Evolutionary conservation across 2,888 invertebrate genomes (phyloP), one percentile per base, ranked within the genome.

Genomic region (Anodontia alba): DNA sequence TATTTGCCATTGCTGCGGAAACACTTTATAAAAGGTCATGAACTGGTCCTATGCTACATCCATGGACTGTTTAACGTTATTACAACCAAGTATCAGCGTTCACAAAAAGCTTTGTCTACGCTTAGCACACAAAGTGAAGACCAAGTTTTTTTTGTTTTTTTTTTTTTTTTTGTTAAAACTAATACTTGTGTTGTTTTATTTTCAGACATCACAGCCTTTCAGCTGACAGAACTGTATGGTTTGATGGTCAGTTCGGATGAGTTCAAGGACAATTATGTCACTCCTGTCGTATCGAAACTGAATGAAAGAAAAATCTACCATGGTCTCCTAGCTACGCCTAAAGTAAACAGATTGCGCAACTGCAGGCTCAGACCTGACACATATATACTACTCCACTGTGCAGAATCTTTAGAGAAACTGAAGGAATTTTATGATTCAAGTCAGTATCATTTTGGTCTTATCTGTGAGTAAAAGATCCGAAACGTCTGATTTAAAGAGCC

Each of bases 211-310:
- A 26, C 29, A 15, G 80, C 85, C 29, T 85, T 80, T 43, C 85
- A 85, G 57, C 74, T 85, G 29, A 83, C 79, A 8, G 80, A 83
- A 36, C 76, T 85, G 85, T 67, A 85, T 54, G 85, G 82, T 0
- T 26, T 85, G 57, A 38, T 71, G 46, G 73, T 70, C n/a, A 15
- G 51, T 17, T 26, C 71, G 3, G 29, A 23, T 17, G 57, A 78
- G 0, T 85, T 85, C 72, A 15, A 78, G 33, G 49, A 71, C 1
- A 68, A 76, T 10, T 85, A 85, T 68, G 83, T 85, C 1, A 54
- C 68, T 2, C 80, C 49, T 0, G 82, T 78, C 10, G n/a, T 80
- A 0, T 73, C 66, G 36, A 29, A 80, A 26, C 72, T 83, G 76
- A 78, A 85, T 62, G 29, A 29, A 51, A 49, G 46, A 17, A 73